Evolutionary conservation across 2,888 invertebrate genomes (phyloP), one percentile per base, ranked within the genome.

Genomic region (Pristionchus fissidentatus): DNA sequence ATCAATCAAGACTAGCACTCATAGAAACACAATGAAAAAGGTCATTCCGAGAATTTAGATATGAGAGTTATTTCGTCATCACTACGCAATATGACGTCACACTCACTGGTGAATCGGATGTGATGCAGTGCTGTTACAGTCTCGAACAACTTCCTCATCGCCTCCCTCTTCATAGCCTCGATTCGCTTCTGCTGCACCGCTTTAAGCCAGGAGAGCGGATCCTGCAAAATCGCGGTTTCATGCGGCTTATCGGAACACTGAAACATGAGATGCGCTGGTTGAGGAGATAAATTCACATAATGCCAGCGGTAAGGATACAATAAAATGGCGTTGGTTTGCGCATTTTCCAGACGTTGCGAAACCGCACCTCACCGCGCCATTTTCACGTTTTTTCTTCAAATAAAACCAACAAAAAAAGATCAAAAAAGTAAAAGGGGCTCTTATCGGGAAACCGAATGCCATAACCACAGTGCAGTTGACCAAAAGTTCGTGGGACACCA

Each of bases 141-240:
- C 84, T 92, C 92, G 75, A 92, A 91, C 26, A 92, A 85, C 57
- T 91, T 91, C 46, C 91, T 78, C 91, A 92, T 92, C 73, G 92
- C 92, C 62, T 92, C 92, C 62, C 90, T 85, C 81, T 92, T 92
- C 92, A 92, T 92, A 57, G 90, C 90, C 60, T 89, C 89, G 70
- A 92, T 91, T 84, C 92, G 84, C 43, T 88, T 84, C 80, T 91
- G 90, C 73, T 91, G 92, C n/a, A 92, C 92, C 10, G 89, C 91
- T 84, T 91, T 91, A 81, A 92, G 84, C 92, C 92, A 92, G 10
- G 88, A 86, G 38, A 92, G 83, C 15, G 92, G 92, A 77, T 92
- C 92, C 87, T 89, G 84, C 43, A 84, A 55, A 26, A 19, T 19
- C 7, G 38, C 15, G 66, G 38, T 66, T 66, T 38, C 66, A 66